Evolutionary conservation across 2,113 vertebrate genomes (phyloP).

Genomic region (Caretta caretta): DNA sequence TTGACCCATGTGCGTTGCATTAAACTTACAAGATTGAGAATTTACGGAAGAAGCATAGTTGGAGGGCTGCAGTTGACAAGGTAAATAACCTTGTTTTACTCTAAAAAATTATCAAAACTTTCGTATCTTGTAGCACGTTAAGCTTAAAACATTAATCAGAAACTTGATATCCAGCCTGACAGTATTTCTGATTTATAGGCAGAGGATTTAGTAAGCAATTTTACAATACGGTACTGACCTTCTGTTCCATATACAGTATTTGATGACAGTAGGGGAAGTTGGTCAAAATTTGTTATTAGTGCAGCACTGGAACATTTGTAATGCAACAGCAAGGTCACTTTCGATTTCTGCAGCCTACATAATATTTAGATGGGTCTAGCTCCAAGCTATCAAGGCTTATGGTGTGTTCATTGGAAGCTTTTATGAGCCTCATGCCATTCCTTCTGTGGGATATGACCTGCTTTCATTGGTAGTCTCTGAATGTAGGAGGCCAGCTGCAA

Average conservation of each 20-base stretch:
- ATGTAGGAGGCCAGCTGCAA: background rate
- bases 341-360: background rate
- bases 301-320: constrained; percentile 3
- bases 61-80: background rate
- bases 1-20: background rate
- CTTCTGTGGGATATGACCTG: constrained; percentile 6
- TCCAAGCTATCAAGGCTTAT: background rate
- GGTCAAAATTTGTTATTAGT: background rate
- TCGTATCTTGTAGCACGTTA: background rate
- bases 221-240: background rate
- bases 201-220: constrained; percentile 21
- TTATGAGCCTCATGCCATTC: constrained; percentile 7
- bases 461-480: constrained; percentile 24
- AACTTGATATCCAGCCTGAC: background rate
- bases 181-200: constrained; percentile 19
- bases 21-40: background rate
- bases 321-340: constrained; percentile 14
- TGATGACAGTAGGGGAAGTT: constrained; percentile 20
- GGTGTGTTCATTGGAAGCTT: background rate
- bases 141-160: constrained; percentile 26
- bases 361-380: background rate
- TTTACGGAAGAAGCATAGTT: constrained; percentile 3
- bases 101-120: background rate
- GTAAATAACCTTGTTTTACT: background rate
- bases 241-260: background rate